Evolutionary conservation across 1,140 invertebrate genomes (phyloP), one percentile per base, ranked within the genome.

Genomic region (Psix sp.): DNA sequence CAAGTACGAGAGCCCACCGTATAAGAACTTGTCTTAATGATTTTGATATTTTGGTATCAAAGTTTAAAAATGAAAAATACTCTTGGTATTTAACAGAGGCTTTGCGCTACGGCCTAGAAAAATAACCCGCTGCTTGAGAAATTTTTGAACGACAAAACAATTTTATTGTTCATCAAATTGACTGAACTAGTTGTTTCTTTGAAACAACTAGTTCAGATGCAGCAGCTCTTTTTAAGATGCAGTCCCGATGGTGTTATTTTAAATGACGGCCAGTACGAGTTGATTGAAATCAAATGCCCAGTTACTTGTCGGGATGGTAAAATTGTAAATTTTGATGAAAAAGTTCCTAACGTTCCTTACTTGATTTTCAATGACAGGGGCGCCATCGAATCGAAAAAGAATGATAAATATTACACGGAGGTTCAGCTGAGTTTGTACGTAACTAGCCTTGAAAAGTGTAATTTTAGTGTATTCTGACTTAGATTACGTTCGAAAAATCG

Each of bases 391-490:
- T 35, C 57, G 13, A 67, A 67, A 26, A 31, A 56, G 29, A 54
- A 6, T 15, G 17, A 49, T n/a, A 15, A 48, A 17, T 67, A 57
- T 36, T 67, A 36, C 16, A 59, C 65, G 1, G 52, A 68, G 16
- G 17, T 59, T 29, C 65, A 68, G 38, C 0, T 68, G 6, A 21
- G 39, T 6, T 48, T 67, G 65, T 70, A 70, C 13, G 31, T 70
- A 9, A 5, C 57, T 11, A 9, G 26, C 10, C 6, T 67, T 26
- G 3, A 48, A 7, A 4, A 24, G 9, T 57, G 63, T 43, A 11
- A 51, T 39, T 67, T 67, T 67, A 29, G 13, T 67, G 6, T 67
- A 35, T 35, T 67, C 45, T 3, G 9, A n/a, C n/a, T n/a, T n/a
- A n/a, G n/a, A n/a, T n/a, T n/a, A n/a, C n/a, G n/a, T n/a, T n/a